These are phyloP conservation scores for Meles meles DNA, from an alignment of 2,113 vertebrate genomes.

Conservation along the genomic window DNA sequence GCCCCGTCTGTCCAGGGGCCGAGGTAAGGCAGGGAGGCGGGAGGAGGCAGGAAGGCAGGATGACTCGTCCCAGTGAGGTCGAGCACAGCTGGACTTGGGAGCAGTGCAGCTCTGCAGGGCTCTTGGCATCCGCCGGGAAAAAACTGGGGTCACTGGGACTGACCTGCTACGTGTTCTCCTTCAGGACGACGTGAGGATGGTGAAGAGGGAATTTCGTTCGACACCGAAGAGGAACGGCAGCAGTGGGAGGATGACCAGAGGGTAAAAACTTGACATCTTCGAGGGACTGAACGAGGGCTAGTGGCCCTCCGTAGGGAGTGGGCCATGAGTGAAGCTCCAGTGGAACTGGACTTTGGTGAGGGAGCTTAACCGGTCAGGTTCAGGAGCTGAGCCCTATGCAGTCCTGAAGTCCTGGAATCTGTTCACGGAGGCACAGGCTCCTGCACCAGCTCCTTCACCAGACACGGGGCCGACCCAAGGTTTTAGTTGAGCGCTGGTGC, in stretches of 20 bases:
- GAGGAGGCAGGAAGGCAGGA: background rate
- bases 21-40: slow-evolving; percentile 83
- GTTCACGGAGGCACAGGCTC: background rate
- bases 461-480: no score
- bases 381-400: background rate
- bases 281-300: background rate
- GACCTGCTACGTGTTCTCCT: background rate
- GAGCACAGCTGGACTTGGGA: background rate
- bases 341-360: background rate
- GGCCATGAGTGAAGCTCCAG: background rate
- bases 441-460: background rate
- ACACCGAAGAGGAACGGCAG: slow-evolving; percentile 91
- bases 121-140: background rate
- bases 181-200: slow-evolving; percentile 88
- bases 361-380: background rate
- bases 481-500: background rate
- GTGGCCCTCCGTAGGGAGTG: background rate
- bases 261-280: slow-evolving; percentile 76
- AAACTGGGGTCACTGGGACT: background rate
- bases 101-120: background rate
- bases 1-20: slow-evolving; percentile 93
- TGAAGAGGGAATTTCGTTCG: slow-evolving; percentile 91
- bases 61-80: background rate
- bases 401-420: background rate
- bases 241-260: slow-evolving; percentile 98